phyloP scores from a whole-genome alignment of 2,888 invertebrate genomes.

The Allacma fusca region DNA sequence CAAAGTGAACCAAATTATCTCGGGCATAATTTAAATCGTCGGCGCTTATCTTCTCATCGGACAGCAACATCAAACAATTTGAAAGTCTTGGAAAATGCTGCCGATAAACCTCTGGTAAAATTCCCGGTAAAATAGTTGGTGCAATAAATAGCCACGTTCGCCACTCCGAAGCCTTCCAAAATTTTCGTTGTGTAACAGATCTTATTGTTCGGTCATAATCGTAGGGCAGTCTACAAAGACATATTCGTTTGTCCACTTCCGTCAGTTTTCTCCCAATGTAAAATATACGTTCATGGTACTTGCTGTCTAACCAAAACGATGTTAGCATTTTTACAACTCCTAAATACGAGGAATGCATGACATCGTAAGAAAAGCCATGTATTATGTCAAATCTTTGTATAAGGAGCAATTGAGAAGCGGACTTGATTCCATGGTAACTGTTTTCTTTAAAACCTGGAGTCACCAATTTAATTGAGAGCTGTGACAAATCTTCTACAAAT shows the following conservation, averaged over 20 bases:
- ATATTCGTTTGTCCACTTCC: not conserved
- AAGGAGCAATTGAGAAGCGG: slow-evolving; percentile 18
- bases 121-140: too few relatives aligned
- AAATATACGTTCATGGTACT: not conserved
- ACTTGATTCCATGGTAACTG: not conserved
- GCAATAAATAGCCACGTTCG: too few relatives aligned
- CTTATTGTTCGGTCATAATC: too few relatives aligned
- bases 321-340: slow-evolving; percentile 6
- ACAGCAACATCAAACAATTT: too few relatives aligned
- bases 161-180: too few relatives aligned
- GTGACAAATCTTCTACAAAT: too few relatives aligned
- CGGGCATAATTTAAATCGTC: too few relatives aligned
- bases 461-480: too few relatives aligned
- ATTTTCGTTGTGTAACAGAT: too few relatives aligned
- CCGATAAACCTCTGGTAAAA: not conserved
- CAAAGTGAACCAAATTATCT: too few relatives aligned
- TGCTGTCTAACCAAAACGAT: not conserved
- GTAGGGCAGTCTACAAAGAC: not conserved
- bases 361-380: not conserved
- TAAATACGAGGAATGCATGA: slow-evolving; percentile 5
- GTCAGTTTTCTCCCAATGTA: not conserved
- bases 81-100: too few relatives aligned
- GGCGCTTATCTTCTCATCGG: too few relatives aligned
- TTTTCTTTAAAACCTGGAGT: not conserved
- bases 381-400: slow-evolving; percentile 13